These are phyloP conservation scores for Uromys caudimaculatus DNA, from an alignment of 2,797 vertebrate genomes.

Conservation along the genomic window DNA sequence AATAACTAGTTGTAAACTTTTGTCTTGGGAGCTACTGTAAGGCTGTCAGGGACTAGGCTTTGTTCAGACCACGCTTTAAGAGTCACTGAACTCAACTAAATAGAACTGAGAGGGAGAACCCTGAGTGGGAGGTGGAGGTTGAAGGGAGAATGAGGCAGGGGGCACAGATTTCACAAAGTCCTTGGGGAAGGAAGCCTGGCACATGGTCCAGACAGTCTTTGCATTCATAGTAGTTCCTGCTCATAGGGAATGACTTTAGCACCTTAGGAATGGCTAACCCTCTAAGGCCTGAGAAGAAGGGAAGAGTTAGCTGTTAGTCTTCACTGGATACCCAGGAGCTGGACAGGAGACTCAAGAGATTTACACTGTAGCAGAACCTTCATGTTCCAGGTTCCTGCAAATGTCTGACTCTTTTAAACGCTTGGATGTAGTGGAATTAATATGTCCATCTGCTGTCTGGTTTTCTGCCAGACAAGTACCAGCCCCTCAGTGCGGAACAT, in stretches of 20 bases:
- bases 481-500: neutral
- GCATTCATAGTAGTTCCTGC: neutral
- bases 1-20: neutral
- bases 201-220: neutral
- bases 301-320: neutral
- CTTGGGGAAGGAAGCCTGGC: neutral
- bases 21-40: neutral
- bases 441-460: conserved; percentile 65
- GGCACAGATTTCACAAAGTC: neutral
- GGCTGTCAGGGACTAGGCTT: neutral
- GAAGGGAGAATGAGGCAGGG: neutral
- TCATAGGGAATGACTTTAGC: neutral
- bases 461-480: conserved; percentile 61
- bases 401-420: neutral
- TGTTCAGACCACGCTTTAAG: neutral
- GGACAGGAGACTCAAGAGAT: neutral
- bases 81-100: neutral
- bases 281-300: neutral
- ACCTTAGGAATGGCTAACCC: neutral
- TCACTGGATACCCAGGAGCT: neutral
- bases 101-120: neutral
- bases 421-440: conserved; percentile 16
- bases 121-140: neutral
- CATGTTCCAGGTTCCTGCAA: neutral
- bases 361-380: neutral